Evolutionary conservation across 2,888 invertebrate species (phyloP).

Genomic region (Drosophila borborema): DNA sequence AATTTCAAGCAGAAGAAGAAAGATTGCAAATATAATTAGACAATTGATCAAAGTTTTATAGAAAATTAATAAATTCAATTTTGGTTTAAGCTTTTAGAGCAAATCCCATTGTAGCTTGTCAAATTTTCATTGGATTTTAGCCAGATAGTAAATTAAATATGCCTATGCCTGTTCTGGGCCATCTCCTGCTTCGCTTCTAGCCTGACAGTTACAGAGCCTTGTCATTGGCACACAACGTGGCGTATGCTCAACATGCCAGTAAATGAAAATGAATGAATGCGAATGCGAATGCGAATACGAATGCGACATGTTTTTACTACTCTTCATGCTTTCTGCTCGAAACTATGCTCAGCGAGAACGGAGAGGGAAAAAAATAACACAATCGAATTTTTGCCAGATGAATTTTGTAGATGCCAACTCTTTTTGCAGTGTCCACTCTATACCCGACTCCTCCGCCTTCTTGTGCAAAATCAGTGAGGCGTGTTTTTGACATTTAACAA

Average conservation of each 20-base stretch:
- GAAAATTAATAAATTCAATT: background rate
- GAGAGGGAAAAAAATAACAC: conserved; percentile 30
- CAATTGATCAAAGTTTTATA: no score
- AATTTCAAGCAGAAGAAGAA: no score
- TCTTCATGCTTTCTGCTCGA: conserved; percentile 32
- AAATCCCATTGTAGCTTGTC: conserved; percentile 13
- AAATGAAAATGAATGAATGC: conserved; percentile 68
- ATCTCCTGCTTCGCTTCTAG: conserved; percentile 28
- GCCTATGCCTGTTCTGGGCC: conserved; percentile 28
- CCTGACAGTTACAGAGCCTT: conserved; percentile 52
- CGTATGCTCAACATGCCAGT: conserved; percentile 58
- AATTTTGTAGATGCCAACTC: conserved; percentile 63
- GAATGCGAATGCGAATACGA: conserved; percentile 53
- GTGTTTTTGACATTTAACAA: conserved; percentile 76
- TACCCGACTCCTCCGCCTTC: background rate
- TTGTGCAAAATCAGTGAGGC: conserved; percentile 67
- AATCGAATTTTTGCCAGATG: conserved; percentile 69
- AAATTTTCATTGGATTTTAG: conserved; percentile 14
- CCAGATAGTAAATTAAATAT: conserved; percentile 44
- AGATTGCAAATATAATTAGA: background rate
- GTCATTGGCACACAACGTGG: conserved; percentile 60
- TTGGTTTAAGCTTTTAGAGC: background rate
- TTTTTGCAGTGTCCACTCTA: conserved; percentile 22
- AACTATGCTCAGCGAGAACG: conserved; percentile 41
- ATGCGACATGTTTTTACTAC: conserved; percentile 57